Conservation (phyloP, 1,140 invertebrate species). For the Atta colombica region DNA sequence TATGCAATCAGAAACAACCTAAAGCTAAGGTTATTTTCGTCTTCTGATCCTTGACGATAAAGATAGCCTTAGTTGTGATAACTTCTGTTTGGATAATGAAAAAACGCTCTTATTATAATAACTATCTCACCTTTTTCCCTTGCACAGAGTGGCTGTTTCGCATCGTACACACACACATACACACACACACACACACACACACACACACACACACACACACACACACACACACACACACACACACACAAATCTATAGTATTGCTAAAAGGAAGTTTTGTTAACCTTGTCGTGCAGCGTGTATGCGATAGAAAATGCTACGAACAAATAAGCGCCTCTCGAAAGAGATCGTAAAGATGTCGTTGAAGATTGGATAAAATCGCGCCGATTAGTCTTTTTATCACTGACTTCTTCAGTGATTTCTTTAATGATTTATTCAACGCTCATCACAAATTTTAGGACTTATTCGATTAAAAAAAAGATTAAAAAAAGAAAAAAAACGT, state of each 20-base stretch:
- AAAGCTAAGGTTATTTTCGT: too few relatives aligned
- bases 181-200: too few relatives aligned
- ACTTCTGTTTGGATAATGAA: too few relatives aligned
- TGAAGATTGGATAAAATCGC: conserved; percentile 7
- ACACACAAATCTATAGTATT: conserved; percentile 53
- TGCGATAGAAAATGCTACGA: conserved; percentile 28
- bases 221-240: not conserved
- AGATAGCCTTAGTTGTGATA: too few relatives aligned
- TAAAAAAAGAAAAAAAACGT: not conserved
- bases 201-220: too few relatives aligned
- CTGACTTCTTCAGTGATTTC: not conserved
- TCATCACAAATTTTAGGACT: not conserved
- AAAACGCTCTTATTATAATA: not conserved
- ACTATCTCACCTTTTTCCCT: conserved; percentile 6
- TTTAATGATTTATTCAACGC: not conserved
- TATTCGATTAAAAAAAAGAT: not conserved
- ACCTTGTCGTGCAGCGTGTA: conserved; percentile 12
- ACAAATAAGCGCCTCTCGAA: conserved; percentile 4
- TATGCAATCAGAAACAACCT: too few relatives aligned
- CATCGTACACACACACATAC: not conserved
- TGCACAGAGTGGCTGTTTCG: not conserved
- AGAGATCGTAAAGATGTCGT: not conserved
- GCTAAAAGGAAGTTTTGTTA: conserved; percentile 48
- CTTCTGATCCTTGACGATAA: too few relatives aligned
- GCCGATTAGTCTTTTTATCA: too few relatives aligned